Conservation (phyloP, 2,888 invertebrate genomes). For the Acleris holmiana region DNA sequence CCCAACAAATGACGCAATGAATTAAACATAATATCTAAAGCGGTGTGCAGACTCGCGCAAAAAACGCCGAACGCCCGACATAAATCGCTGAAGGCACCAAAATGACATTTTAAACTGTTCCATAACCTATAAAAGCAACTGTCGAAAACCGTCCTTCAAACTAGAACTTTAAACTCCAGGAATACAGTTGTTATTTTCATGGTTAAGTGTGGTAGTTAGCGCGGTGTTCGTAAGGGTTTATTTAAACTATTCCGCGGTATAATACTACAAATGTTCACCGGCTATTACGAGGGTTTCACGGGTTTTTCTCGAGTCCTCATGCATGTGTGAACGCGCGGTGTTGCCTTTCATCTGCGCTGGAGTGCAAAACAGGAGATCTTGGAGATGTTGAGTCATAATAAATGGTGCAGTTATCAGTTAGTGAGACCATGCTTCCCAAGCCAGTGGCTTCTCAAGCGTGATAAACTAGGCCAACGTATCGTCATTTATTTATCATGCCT, state of each 20-base stretch:
- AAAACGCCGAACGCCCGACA: conserved; percentile 20
- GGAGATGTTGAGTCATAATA: neutral
- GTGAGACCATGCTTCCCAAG: no score
- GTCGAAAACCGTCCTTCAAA: neutral
- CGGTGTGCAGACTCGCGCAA: conserved; percentile 23
- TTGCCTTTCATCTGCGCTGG: conserved; percentile 56
- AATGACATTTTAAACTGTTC: conserved; percentile 38
- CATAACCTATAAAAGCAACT: neutral
- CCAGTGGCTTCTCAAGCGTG: no score
- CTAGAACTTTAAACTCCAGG: neutral
- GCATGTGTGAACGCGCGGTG: conserved; percentile 66
- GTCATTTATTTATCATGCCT: no score
- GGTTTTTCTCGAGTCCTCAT: conserved; percentile 36
- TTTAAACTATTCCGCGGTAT: conserved; percentile 35
- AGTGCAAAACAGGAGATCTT: conserved; percentile 43
- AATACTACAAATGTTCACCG: conserved; percentile 37
- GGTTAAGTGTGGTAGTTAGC: neutral
- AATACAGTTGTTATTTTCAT: neutral
- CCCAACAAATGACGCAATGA: conserved; percentile 31
- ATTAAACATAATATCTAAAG: conserved; percentile 30
- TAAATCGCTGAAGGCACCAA: conserved; percentile 29
- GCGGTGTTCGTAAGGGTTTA: neutral
- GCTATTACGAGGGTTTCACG: conserved; percentile 36
- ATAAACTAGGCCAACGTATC: no score
- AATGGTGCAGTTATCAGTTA: no score